Evolutionary conservation across 2,797 vertebrate genomes (phyloP), one percentile per base, ranked within the genome.

Genomic region (Etheostoma nigrum): DNA sequence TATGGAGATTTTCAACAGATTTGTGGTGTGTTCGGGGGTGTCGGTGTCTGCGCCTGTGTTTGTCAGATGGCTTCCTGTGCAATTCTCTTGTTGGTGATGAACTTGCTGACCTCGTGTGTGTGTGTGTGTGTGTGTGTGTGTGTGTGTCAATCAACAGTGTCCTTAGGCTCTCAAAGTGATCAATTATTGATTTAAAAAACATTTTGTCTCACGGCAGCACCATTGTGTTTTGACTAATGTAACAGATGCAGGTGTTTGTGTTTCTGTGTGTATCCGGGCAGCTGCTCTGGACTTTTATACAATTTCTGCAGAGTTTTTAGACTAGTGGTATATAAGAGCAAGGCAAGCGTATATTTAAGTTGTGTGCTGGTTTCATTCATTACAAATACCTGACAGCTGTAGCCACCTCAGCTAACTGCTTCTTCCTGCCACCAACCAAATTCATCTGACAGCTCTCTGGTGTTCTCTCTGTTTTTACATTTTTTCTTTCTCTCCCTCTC

Each of bases 171-270:
- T 68, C 1, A 1, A 58, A 78, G 66, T 55, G 68, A 89, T 92
- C 77, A 78, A 88, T 87, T 88, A 90, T 89, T 83, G 71, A 90
- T 88, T 88, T 2, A 27, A 30, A 4, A 55, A 78, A 42, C 60
- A 74, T 14, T 40, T 59, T 70, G 75, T 84, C 64, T 79, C 73
- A 5, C 58, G 3, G 67, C 79, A 82, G 71, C 30, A 49, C 47
- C 62, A n/a, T 67, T 14, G 61, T 14, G 61, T 74, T 65, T 72
- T 52, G 78, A 52, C 72, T 68, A 59, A 65, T 78, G 44, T 57
- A 81, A 74, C n/a, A 4, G 62, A 77, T 47, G 82, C 66, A 63
- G 54, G 40, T 45, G 57, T 64, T 67, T 6, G 25, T 57, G 45
- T 71, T 72, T 73, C 27, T 45, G 13, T 48, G 18, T 44, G 30